Base-by-base conservation (phyloP, 2,888 invertebrate genomes). In the Hypolimnas misippus region DNA sequence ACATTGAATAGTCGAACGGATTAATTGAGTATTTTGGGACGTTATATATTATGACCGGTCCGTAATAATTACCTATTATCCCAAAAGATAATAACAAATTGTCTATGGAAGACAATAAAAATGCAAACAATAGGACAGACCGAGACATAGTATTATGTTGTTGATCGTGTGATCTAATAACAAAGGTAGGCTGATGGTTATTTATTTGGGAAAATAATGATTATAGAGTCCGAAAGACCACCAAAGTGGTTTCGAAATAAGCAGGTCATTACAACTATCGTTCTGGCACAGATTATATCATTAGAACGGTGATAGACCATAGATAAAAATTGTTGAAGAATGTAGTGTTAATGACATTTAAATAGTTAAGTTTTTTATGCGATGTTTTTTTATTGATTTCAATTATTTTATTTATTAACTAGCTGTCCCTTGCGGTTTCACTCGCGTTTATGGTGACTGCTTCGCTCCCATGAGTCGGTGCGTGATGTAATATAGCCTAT, bases 121-220 rank as follows among this genome's bases (percentile, higher is more conserved):
- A 51, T 38, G 21, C 40, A 59, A 63, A 69, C 69, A 69, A 69
- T 68, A 40, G 64, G 57, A 51, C 10, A 19, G 35, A 17, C 19
- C 17, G 21, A 31, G 38, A 44, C 33, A 3, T 46, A 31, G 56
- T 31, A 63, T 66, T 63, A 65, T 29, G 61, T 59, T 50, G 58
- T 68, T 66, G 58, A 63, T 67, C 57, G 59, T 56, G 63, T 57
- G 62, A 69, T 55, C 49, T 62, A 65, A 67, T 62, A 53, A 69
- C 67, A 59, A 64, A 54, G 61, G 65, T 54, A 56, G 31, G 55
- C 58, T 67, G 59, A 61, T 65, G 61, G 70, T 64, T 71, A 72
- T 74, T 73, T 74, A 75, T 76, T 74, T 71, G 71, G 73, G 71
- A 74, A 73, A 70, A 73, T 69, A 69, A 72, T 74, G 71, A 74